Base-by-base conservation (phyloP, 2,797 vertebrate species). In the Scleropages formosus region DNA sequence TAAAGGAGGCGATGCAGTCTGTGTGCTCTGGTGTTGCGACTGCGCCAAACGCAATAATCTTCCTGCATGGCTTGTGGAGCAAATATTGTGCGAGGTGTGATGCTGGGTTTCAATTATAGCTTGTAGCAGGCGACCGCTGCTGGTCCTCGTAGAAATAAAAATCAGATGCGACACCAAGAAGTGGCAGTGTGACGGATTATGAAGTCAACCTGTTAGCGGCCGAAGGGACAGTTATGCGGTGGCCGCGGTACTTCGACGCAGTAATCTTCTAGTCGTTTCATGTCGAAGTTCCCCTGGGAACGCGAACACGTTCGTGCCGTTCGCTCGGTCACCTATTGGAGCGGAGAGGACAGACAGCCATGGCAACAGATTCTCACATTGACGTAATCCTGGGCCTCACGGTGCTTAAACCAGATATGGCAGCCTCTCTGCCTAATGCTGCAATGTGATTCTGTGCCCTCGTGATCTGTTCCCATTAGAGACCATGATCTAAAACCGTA, bases 351-450 rank as follows among this genome's bases (percentile, higher is more conserved):
- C 10, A 47, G 18, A 74, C 53, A 68, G 51, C 9, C 51, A 75
- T 22, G 18, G 74, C 74, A 68, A 67, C 51, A 68, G 64, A 56
- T 15, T 70, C 24, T 44, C 12, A 18, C 22, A 26, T 13, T 68
- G 44, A 44, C 31, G 15, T 58, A 26, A 59, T 20, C 26, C 47
- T 67, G 8, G 66, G 39, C 1, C 60, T 47, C 1, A 13, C n/a
- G 22, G 20, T n/a, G 20, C 16, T 8, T 6, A 1, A 53, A 20
- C 15, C 3, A 46, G 46, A 22, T 3, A 46, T 20, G 47, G 58
- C 20, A 11, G 7, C 22, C 6, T 20, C 15, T 11, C 18, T 20
- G 64, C 44, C 6, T 12, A 22, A 47, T n/a, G 64, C 8, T 44
- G 18, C 2, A 4, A 10, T 27, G 24, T 58, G 27, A 72, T 26